Conservation (phyloP, 2,797 vertebrate genomes). For the Sebastes itinus region DNA sequence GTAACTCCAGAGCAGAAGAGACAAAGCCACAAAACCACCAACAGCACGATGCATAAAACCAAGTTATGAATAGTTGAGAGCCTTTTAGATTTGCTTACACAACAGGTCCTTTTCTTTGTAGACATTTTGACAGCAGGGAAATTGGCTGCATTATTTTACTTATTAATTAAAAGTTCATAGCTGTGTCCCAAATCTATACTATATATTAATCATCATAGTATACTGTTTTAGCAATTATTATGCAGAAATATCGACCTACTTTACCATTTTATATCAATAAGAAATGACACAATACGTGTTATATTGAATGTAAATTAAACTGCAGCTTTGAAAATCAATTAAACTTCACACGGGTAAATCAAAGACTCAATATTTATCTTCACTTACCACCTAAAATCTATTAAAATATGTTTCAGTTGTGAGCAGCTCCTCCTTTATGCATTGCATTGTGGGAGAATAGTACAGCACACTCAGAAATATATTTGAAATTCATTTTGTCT, state of each 20-base stretch:
- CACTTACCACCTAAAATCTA: background rate
- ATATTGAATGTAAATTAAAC: background rate
- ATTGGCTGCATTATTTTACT: background rate
- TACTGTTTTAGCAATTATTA: background rate
- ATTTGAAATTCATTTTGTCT: background rate
- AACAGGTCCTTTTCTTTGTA: background rate
- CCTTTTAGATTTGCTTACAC: background rate
- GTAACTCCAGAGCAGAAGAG: background rate
- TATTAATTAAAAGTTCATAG: background rate
- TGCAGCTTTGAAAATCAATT: background rate
- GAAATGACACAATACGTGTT: background rate
- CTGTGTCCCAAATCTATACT: background rate
- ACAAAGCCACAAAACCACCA: background rate
- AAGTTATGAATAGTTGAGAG: background rate
- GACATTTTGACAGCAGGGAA: background rate
- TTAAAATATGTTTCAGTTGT: background rate
- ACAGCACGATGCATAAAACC: background rate
- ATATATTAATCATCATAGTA: background rate
- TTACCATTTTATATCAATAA: background rate
- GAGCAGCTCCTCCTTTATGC: background rate
- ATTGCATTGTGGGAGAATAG: background rate
- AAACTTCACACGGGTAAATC: background rate
- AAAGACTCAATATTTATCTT: background rate
- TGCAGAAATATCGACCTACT: background rate
- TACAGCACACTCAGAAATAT: background rate